Evolutionary conservation across 2,888 invertebrate genomes (phyloP).

Genomic region (Sarcophaga rosellei): DNA sequence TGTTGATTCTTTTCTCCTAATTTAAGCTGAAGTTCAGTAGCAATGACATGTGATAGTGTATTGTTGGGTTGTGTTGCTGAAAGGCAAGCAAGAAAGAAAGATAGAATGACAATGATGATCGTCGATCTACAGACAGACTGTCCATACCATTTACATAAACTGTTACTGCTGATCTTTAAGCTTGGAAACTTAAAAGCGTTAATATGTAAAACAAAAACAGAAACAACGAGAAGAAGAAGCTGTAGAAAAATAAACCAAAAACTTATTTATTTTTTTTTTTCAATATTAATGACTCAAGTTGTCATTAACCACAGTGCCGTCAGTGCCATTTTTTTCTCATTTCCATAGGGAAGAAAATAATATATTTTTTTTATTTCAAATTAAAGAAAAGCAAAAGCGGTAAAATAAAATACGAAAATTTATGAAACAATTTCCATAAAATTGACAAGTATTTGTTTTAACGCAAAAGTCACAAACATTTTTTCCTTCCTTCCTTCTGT

Average conservation of each 20-base stretch:
- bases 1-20: slow-evolving; percentile 60
- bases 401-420: slow-evolving; percentile 69
- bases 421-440: slow-evolving; percentile 68
- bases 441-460: slow-evolving; percentile 69
- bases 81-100: slow-evolving; percentile 3
- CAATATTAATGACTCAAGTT: neutral
- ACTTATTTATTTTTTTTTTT: too few species aligned
- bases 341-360: neutral
- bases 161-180: slow-evolving; percentile 22
- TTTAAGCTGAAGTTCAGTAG: slow-evolving; percentile 67
- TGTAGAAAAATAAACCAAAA: too few species aligned
- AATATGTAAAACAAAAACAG: neutral
- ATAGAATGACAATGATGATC: neutral
- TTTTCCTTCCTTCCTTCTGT: neutral
- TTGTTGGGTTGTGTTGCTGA: slow-evolving; percentile 32
- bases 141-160: slow-evolving; percentile 2
- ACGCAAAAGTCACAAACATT: slow-evolving; percentile 54
- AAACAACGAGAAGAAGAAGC: neutral
- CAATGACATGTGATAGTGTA: slow-evolving; percentile 67
- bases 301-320: neutral
- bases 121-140: neutral
- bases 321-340: neutral
- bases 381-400: slow-evolving; percentile 50
- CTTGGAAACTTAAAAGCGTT: neutral
- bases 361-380: slow-evolving; percentile 12